A percentile compares a stretch with the other conserved stretches of the same genome.
Conservation (phyloP, 2,888 invertebrate species). For the Phalera bucephala region DNA sequence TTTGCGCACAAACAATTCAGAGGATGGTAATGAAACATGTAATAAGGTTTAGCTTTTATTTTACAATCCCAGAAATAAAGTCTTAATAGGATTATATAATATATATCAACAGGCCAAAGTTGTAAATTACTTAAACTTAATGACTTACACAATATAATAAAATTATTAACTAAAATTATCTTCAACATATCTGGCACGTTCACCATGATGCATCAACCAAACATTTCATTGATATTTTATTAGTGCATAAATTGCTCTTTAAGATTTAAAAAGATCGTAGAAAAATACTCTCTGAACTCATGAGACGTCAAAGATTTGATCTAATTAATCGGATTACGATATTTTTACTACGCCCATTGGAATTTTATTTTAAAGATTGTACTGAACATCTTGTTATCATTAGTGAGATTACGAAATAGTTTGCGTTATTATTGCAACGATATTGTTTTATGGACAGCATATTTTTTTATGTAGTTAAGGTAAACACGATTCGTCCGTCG, state of each 20-base stretch:
- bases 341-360: conserved; percentile 59
- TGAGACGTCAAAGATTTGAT: conserved; percentile 65
- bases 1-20: background rate
- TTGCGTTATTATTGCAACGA: conserved; percentile 1
- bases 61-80: conserved; percentile 83
- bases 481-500: background rate
- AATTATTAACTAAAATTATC: conserved; percentile 82
- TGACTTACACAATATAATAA: conserved; percentile 83
- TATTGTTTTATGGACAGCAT: background rate
- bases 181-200: conserved; percentile 81
- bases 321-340: conserved; percentile 60
- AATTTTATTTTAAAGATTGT: conserved; percentile 40
- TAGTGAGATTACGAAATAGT: conserved; percentile 62
- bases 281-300: conserved; percentile 80
- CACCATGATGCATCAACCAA: conserved; percentile 78
- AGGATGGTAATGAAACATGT: conserved; percentile 44
- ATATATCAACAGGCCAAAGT: conserved; percentile 82
- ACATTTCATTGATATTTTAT: conserved; percentile 73
- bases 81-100: conserved; percentile 80
- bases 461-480: background rate
- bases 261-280: conserved; percentile 78
- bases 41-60: conserved; percentile 74
- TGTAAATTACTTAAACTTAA: conserved; percentile 84
- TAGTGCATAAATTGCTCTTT: conserved; percentile 73
- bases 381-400: conserved; percentile 56